Conservation (phyloP, 2,113 vertebrate genomes). For the Elephantulus edwardii region DNA sequence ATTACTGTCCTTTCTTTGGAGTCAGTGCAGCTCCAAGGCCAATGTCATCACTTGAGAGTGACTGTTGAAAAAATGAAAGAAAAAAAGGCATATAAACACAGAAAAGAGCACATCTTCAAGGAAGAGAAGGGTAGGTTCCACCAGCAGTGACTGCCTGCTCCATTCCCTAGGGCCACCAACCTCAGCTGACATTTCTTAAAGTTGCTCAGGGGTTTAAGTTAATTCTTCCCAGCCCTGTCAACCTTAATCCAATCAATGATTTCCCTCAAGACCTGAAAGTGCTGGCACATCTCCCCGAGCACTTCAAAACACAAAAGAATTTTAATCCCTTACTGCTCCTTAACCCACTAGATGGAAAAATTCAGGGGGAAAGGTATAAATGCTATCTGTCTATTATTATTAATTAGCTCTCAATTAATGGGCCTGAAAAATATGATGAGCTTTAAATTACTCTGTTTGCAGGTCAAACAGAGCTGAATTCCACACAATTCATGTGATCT, state of each 20-base stretch:
- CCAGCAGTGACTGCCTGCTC: neutral
- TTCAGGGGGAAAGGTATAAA: neutral
- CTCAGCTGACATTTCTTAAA: neutral
- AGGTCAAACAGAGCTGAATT: neutral
- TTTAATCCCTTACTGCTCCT: conserved; percentile 14
- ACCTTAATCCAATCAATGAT: conserved; percentile 44
- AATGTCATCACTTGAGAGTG: neutral
- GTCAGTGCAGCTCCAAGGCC: neutral
- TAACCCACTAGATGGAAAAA: conserved; percentile 30
- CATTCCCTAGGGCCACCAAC: neutral
- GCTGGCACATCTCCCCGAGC: conserved; percentile 31
- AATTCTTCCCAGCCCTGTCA: conserved; percentile 42
- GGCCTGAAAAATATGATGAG: neutral
- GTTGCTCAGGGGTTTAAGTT: neutral
- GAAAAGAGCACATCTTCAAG: neutral
- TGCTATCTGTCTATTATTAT: neutral
- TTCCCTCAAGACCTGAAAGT: neutral
- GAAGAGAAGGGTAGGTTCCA: neutral
- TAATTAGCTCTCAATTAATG: neutral
- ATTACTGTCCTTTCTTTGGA: neutral
- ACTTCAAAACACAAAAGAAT: conserved; percentile 37
- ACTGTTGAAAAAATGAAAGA: neutral
- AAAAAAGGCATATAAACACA: neutral
- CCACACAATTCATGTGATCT: neutral
- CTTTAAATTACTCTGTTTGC: neutral